Evolutionary conservation across 2,113 vertebrate species (phyloP).

Genomic region (Rhinogobius similis): DNA sequence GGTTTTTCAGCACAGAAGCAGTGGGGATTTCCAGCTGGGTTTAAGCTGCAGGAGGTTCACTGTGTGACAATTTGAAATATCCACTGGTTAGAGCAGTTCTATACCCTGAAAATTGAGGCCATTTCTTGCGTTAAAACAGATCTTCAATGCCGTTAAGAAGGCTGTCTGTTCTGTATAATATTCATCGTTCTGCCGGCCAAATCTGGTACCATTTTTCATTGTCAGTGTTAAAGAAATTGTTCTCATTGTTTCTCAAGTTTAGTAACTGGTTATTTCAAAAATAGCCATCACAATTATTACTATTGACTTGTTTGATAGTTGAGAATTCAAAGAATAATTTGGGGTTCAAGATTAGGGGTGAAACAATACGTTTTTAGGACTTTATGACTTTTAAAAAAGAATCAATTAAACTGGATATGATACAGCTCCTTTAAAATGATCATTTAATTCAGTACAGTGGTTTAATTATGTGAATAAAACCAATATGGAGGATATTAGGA

Average conservation of each 20-base stretch:
- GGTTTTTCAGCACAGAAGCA: constrained; percentile 44
- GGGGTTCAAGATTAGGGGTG: too few relatives aligned
- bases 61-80: constrained; percentile 41
- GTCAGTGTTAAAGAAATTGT: not conserved
- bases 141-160: not conserved
- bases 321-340: too few relatives aligned
- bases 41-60: constrained; percentile 48
- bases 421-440: too few relatives aligned
- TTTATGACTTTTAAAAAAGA: too few relatives aligned
- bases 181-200: not conserved
- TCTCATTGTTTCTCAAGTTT: not conserved
- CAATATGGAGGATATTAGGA: too few relatives aligned
- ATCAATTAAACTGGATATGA: too few relatives aligned
- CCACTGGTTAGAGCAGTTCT: constrained; percentile 10
- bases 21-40: constrained; percentile 46
- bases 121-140: constrained; percentile 4
- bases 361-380: too few relatives aligned
- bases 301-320: too few relatives aligned
- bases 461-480: too few relatives aligned
- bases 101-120: constrained; percentile 36
- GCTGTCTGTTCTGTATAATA: not conserved
- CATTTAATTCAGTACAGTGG: too few relatives aligned
- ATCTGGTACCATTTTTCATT: not conserved
- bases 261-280: not conserved
- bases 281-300: too few relatives aligned